Conservation (phyloP, 2,797 vertebrate genomes). For the Euphonia xanthogaster region DNA sequence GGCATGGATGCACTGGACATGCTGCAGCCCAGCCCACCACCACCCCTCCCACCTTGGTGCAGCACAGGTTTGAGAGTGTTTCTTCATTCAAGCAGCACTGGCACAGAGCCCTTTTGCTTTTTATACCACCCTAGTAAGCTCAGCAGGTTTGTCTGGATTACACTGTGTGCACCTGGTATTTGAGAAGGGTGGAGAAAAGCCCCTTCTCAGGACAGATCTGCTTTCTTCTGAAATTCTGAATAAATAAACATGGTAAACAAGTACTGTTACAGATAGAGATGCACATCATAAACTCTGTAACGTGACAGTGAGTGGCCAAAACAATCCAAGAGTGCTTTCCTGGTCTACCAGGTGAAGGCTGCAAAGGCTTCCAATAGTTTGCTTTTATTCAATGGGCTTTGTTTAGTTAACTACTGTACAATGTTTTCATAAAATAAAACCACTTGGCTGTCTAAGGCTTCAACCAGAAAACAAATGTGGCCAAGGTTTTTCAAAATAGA, state of each 20-base stretch:
- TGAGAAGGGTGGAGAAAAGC: neutral
- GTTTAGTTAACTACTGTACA: neutral
- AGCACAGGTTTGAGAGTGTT: neutral
- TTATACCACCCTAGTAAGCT: neutral
- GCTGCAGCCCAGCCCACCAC: neutral
- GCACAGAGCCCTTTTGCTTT: neutral
- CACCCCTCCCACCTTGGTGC: neutral
- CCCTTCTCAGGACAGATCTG: neutral
- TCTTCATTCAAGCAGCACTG: neutral
- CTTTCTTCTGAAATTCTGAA: neutral
- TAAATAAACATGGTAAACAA: neutral
- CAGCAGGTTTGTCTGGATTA: neutral
- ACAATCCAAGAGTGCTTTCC: neutral
- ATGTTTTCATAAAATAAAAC: neutral
- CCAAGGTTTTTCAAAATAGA: neutral
- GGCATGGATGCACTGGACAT: neutral
- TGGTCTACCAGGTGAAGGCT: neutral
- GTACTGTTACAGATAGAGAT: neutral
- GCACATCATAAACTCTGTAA: neutral
- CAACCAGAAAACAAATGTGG: neutral
- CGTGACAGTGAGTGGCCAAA: neutral
- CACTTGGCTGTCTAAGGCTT: neutral
- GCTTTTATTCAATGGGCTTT: neutral
- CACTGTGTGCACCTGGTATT: neutral
- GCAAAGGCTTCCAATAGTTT: neutral